Conservation (phyloP, 2,113 vertebrate genomes). For the Brachionichthys hirsutus region DNA sequence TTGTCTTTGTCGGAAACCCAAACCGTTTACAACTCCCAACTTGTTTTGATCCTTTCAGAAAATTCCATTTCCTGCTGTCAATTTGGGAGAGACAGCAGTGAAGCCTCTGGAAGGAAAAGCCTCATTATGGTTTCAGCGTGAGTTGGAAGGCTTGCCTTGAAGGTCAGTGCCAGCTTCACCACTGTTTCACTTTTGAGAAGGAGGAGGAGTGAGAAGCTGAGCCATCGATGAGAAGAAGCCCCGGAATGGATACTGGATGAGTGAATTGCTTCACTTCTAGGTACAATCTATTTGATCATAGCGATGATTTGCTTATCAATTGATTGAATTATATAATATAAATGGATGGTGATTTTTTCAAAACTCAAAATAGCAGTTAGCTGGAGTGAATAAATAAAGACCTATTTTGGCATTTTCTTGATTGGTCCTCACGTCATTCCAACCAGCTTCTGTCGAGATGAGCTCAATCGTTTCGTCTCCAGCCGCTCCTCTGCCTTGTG, state of each 20-base stretch:
- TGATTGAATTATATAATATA: background rate
- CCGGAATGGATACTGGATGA: background rate
- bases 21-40: constrained; percentile 71
- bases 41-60: constrained; percentile 74
- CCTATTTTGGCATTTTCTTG: constrained; percentile 14
- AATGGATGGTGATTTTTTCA: background rate
- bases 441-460: background rate
- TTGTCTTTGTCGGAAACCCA: constrained; percentile 73
- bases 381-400: background rate
- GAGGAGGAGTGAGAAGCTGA: constrained; percentile 10
- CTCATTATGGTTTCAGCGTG: constrained; percentile 60
- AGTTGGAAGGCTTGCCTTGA: constrained; percentile 44
- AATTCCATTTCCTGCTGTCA: constrained; percentile 69
- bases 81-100: constrained; percentile 51
- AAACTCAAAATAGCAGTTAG: background rate
- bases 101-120: constrained; percentile 67
- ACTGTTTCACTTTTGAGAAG: constrained; percentile 31
- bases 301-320: background rate
- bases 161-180: constrained; percentile 51
- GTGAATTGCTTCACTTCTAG: background rate
- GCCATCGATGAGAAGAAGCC: background rate
- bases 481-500: too few species aligned
- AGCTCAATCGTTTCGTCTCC: too few species aligned
- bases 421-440: background rate
- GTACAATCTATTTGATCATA: background rate